These are phyloP conservation scores for Doris montereyensis DNA, from an alignment of 2,888 invertebrate species.

Conservation along the genomic window DNA sequence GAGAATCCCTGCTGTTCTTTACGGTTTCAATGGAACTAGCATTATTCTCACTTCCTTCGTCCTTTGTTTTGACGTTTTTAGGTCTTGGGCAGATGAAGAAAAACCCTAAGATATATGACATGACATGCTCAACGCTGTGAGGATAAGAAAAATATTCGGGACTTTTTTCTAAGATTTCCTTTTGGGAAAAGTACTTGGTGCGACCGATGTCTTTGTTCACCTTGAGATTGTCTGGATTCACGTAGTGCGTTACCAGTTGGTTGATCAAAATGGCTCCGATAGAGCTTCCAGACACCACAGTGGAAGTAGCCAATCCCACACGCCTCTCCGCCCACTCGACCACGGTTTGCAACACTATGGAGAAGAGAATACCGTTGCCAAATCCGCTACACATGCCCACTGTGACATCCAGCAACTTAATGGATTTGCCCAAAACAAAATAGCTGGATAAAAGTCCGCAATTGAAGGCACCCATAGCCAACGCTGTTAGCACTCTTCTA, in stretches of 20 bases:
- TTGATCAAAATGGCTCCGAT: not conserved
- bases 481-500: not conserved
- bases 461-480: not conserved
- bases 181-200: not conserved
- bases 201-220: not conserved
- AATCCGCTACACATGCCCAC: not conserved
- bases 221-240: not conserved
- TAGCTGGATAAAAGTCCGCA: not conserved
- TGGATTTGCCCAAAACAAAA: not conserved
- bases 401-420: not conserved
- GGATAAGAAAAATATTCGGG: no score
- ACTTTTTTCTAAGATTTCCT: not conserved
- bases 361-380: not conserved
- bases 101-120: no score
- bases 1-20: no score
- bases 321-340: not conserved
- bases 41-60: no score
- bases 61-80: no score
- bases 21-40: no score
- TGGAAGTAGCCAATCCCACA: not conserved
- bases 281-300: not conserved
- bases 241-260: not conserved
- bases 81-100: no score
- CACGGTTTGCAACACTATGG: not conserved
- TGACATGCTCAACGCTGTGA: no score